Evolutionary conservation across 2,888 invertebrate species (phyloP), one percentile per base, ranked within the genome.

Genomic region (Morpho achilles): DNA sequence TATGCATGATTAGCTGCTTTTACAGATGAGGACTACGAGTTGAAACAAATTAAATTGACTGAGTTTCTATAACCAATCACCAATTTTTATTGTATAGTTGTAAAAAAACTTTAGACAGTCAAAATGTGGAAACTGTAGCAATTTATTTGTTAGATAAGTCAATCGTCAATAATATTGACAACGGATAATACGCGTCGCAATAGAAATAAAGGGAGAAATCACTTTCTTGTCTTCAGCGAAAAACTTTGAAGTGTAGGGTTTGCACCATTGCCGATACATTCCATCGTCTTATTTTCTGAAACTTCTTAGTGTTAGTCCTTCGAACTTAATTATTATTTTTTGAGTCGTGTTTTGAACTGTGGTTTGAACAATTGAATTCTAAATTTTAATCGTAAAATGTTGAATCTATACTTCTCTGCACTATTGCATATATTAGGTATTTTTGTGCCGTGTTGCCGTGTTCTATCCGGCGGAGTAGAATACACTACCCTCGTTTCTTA

Each of bases 131-230:
- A 74, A 74, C 68, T 68, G 70, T 79, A 80, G 76, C 81, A 82
- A 83, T 84, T 81, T 79, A 67, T 71, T 54, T 72, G 72, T 73
- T 75, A 73, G 67, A 69, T 69, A 72, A 77, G 75, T 71, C 76
- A 77, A 79, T 78, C 75, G 74, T 67, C 76, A 79, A 85, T 84
- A 86, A 84, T 82, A 87, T 85, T 87, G 87, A 86, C 86, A 79
- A 80, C 75, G 76, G 77, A 77, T 82, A 82, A 84, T 80, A 76
- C 77, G 73, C 73, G 79, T 75, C 79, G 81, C 82, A 79, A 76
- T 78, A 71, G 75, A 79, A 82, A 81, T 80, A 77, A 79, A 81
- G 67, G 67, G 69, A 53, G 69, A 55, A 62, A 66, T 63, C 61
- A 56, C 58, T 47, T 67, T 73, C 71, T 71, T 66, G 67, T 64